Evolutionary conservation across 2,888 invertebrate genomes (phyloP), one percentile per base, ranked within the genome.

Genomic region (Himalopsyche anomala): DNA sequence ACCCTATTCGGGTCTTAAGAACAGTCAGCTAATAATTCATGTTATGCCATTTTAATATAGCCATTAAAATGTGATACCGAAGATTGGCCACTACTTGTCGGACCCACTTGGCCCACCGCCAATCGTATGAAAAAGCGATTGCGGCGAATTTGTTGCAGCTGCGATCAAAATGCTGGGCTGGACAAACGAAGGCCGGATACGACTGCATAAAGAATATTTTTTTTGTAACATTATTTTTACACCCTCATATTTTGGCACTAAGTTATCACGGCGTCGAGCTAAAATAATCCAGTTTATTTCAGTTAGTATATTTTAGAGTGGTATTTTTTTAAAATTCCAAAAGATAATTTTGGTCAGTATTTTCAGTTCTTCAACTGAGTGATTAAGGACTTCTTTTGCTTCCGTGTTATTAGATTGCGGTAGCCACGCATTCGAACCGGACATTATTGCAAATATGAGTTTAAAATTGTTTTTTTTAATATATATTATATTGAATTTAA

Each of bases 131-230:
- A 80, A 80, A 80, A 80, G 45, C 80, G 80, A 80, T 80, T 80
- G 80, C 80, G 80, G 80, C 51, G 80, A 80, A 80, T 45, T 80
- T 80, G 80, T 80, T 80, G 80, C 80, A 80, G 80, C 80, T 80
- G 45, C 45, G 80, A 80, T 42, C 80, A 74, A 74, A 74, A 74
- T 36, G 74, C 74, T 36, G 28, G 74, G 15, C 74, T 12, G 74
- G 74, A 74, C 74, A 74, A 74, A 74, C 36, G 74, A 28, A 12
- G 28, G 5, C 74, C 36, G 38, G 28, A 74, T 38, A 74, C 74
- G 15, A 12, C 74, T 5, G 36, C 74, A 36, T 12, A 74, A 36
- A 74, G 74, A 11, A 74, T 4, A 9, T 38, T 4, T 12, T 36
- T 74, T 74, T 12, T 74, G n/a, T n/a, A 36, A 15, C 12, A 12